Evolutionary conservation across 2,888 invertebrate species (phyloP).

Genomic region (Synergus gifuensis): DNA sequence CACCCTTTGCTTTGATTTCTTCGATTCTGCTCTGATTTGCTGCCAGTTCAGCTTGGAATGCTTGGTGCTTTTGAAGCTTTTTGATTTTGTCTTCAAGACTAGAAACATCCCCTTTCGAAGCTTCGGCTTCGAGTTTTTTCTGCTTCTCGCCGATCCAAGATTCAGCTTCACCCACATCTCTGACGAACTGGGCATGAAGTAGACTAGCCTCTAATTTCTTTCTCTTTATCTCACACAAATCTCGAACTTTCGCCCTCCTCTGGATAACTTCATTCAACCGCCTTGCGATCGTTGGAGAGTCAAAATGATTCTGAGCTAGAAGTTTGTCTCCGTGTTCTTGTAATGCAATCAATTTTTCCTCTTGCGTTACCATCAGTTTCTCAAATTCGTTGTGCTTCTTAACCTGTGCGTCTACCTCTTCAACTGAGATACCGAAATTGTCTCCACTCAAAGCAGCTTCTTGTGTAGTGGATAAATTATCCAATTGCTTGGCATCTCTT

Average conservation of each 20-base stretch:
- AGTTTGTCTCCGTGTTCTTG: slow-evolving; percentile 93
- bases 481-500: slow-evolving; percentile 94
- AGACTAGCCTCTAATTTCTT: slow-evolving; percentile 87
- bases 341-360: slow-evolving; percentile 90
- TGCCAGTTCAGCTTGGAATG: slow-evolving; percentile 94
- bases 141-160: slow-evolving; percentile 95
- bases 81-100: slow-evolving; percentile 97
- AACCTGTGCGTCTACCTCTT: slow-evolving; percentile 92
- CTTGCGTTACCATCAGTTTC: slow-evolving; percentile 91
- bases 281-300: slow-evolving; percentile 87
- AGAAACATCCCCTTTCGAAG: slow-evolving; percentile 86
- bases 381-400: slow-evolving; percentile 98
- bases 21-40: slow-evolving; percentile 92
- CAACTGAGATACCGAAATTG: slow-evolving; percentile 88
- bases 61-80: slow-evolving; percentile 95
- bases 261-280: slow-evolving; percentile 87
- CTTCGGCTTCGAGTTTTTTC: slow-evolving; percentile 90
- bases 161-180: slow-evolving; percentile 94
- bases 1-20: slow-evolving; percentile 87
- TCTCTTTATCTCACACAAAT: slow-evolving; percentile 84
- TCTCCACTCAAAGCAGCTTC: slow-evolving; percentile 87
- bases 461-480: slow-evolving; percentile 92
- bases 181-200: slow-evolving; percentile 92
- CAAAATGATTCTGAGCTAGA: slow-evolving; percentile 94
- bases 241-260: slow-evolving; percentile 83